Evolutionary conservation across 2,113 vertebrate genomes (phyloP), one percentile per base, ranked within the genome.

Genomic region (Bubalus kerabau): DNA sequence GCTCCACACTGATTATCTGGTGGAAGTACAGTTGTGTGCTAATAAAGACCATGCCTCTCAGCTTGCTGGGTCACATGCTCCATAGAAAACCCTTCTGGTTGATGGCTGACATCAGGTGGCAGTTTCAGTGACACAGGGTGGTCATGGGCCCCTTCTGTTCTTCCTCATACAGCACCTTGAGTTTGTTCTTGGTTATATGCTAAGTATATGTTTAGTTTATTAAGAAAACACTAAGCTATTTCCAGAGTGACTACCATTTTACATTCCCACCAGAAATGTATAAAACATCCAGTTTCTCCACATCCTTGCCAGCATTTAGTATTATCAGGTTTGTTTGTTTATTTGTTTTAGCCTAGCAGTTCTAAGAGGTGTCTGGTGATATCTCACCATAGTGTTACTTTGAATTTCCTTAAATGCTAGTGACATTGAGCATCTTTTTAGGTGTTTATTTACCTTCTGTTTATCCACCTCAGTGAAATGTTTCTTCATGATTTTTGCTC

Each of bases 31-130:
- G 99, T 98, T 99, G 99, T 0, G 99, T 99, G 98, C 99, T 99
- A 50, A 99, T 99, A 98, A 99, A 99, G 94, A 99, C 99, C 99
- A 99, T 99, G 59, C 99, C 99, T 0, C 99, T 99, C 98, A 99
- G 98, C 92, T 99, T 98, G 3, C 99, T 99, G 98, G 99, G 99
- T 96, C 98, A 99, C 96, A 99, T 98, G 60, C 99, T 99, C 99
- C 99, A 99, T 86, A 99, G 98, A 98, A 99, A 99, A 96, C 99
- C 99, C 99, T 99, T 99, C 96, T 99, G 99, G 71, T 99, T 99
- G 4, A 99, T 99, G 98, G 99, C 99, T 0, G 99, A 99, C 36
- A 99, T 99, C 87, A 99, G 98, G 98, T 99, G 99, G 11, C 99
- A 99, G 2, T 98, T 98, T 97, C 99, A 99, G 98, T 99, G 99